Evolutionary conservation across 1,140 invertebrate species (phyloP).

Genomic region (Drosophila ficusphila): DNA sequence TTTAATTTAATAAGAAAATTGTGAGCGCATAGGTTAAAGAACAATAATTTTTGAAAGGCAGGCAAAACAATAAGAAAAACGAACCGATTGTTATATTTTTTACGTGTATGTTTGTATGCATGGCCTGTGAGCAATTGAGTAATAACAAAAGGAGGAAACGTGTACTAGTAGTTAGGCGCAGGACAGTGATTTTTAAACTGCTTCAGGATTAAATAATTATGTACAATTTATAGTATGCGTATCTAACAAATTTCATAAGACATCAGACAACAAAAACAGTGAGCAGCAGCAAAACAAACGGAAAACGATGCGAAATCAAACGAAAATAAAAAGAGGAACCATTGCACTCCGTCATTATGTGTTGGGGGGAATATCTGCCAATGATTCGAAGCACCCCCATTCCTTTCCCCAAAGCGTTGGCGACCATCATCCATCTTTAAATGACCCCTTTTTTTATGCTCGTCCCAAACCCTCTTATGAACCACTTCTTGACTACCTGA

Average conservation of each 20-base stretch:
- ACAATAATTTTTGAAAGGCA: constrained; percentile 4
- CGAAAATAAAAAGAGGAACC: constrained; percentile 23
- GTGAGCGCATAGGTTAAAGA: not conserved
- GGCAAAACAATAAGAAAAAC: not conserved
- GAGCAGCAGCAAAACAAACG: constrained; percentile 20
- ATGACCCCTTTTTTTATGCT: constrained; percentile 15
- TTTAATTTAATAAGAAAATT: constrained; percentile 2
- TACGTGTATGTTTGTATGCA: constrained; percentile 28
- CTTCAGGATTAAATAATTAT: constrained; percentile 40
- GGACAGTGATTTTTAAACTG: constrained; percentile 34
- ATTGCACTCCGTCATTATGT: constrained; percentile 18
- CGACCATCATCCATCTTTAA: constrained; percentile 24
- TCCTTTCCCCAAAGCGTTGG: not conserved
- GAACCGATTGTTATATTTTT: constrained; percentile 36
- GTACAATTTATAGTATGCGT: constrained; percentile 18
- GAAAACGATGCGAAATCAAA: constrained; percentile 27
- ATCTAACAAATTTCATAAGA: constrained; percentile 42
- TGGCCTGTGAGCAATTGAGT: constrained; percentile 15
- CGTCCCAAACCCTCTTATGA: not conserved
- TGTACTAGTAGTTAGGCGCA: constrained; percentile 32
- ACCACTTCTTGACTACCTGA: too few species aligned
- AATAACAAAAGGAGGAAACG: not conserved
- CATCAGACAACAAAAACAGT: constrained; percentile 10
- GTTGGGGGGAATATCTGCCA: not conserved
- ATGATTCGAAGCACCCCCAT: not conserved